These are phyloP conservation scores for Aurelia sp. DNA, from an alignment of 30 jellyfish, hydroid and myxozoan species.

Conservation along the genomic window DNA sequence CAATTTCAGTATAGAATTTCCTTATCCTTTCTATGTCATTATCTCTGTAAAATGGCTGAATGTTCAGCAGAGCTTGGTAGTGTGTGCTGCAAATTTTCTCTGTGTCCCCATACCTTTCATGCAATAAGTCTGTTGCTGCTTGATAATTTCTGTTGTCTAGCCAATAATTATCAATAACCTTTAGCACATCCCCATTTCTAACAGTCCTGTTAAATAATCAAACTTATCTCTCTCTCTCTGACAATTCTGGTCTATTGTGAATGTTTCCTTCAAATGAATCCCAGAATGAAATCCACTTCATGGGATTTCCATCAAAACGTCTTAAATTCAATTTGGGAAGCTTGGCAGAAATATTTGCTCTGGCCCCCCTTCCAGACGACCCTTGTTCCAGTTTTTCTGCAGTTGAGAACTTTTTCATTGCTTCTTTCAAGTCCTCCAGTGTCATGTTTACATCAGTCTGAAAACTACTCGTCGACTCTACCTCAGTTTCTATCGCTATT, in stretches of 20 bases:
- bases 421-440: not conserved
- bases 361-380: not conserved
- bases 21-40: constrained; percentile 17
- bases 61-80: not conserved
- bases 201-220: not conserved
- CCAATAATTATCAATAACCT: too few relatives aligned
- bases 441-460: not conserved
- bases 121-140: too few relatives aligned
- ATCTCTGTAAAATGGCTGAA: constrained; percentile 18
- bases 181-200: not conserved
- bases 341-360: not conserved
- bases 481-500: constrained; percentile 4
- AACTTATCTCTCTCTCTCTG: constrained; percentile 19
- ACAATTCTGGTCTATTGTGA: not conserved
- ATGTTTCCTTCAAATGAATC: constrained; percentile 16
- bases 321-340: not conserved
- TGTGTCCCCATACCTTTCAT: too few relatives aligned
- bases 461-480: not conserved
- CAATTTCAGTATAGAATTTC: constrained; percentile 26
- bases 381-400: too few relatives aligned
- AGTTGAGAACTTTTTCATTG: too few relatives aligned
- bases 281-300: not conserved
- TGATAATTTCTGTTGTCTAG: too few relatives aligned
- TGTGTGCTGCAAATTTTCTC: too few relatives aligned
- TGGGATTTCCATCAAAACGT: constrained; percentile 3